Percentiles rank a stretch among this genome's conserved stretches.
phyloP scores from a whole-genome alignment of 2,888 invertebrate species.

The Eremobia ochroleuca region DNA sequence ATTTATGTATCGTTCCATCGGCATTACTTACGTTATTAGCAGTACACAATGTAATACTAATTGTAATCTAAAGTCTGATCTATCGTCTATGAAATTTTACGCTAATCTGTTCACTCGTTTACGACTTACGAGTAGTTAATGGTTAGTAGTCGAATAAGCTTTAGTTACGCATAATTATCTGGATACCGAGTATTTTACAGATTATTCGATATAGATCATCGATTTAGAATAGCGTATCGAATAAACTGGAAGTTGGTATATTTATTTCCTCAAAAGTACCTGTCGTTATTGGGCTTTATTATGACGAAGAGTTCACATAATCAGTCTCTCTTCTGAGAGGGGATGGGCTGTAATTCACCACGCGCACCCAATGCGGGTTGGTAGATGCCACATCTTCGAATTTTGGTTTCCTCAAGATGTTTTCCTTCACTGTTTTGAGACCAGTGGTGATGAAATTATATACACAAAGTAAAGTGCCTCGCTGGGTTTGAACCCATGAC shows the following conservation, averaged over 20 bases:
- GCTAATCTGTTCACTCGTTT: conserved; percentile 63
- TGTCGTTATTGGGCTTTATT: not conserved
- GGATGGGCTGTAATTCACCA: not conserved
- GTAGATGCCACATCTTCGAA: not conserved
- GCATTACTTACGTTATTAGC: conserved; percentile 52
- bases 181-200: conserved; percentile 41
- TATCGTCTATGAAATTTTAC: conserved; percentile 65
- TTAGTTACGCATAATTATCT: conserved; percentile 60
- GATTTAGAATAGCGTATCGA: conserved; percentile 24
- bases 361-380: not conserved
- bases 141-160: conserved; percentile 39
- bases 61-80: conserved; percentile 61
- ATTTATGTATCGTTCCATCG: conserved; percentile 55
- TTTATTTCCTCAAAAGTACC: not conserved
- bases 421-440: not conserved
- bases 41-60: conserved; percentile 57
- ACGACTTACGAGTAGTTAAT: conserved; percentile 44
- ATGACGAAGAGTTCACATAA: not conserved
- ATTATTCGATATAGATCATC: conserved; percentile 41
- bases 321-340: not conserved
- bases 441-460: not conserved
- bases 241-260: not conserved
- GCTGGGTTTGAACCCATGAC: not conserved
- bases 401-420: not conserved
- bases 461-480: not conserved